These are phyloP conservation scores for Serranus cabrilla DNA, from an alignment of 2,797 vertebrate species.

Conservation along the genomic window DNA sequence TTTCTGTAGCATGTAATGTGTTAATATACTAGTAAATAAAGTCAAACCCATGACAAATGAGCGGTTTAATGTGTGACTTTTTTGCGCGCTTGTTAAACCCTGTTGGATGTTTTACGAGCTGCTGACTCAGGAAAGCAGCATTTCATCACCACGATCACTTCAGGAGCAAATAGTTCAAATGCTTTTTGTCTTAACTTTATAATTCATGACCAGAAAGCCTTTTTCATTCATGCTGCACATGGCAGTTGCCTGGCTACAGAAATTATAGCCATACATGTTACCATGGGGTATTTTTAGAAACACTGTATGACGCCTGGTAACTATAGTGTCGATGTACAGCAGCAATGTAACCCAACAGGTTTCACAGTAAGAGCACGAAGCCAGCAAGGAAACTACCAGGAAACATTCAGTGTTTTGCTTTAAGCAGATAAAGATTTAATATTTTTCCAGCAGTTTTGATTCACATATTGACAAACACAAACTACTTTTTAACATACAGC, in stretches of 20 bases:
- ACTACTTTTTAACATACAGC: too few species aligned
- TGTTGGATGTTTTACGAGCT: too few species aligned
- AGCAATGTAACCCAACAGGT: background rate
- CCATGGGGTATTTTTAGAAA: slow-evolving; percentile 17
- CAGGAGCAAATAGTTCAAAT: background rate
- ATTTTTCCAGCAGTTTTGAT: too few species aligned
- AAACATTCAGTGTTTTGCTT: too few species aligned
- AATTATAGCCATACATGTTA: slow-evolving; percentile 23
- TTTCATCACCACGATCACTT: background rate
- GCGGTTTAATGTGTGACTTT: slow-evolving; percentile 1
- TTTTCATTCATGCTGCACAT: slow-evolving; percentile 33
- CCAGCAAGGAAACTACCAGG: too few species aligned
- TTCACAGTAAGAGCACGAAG: background rate
- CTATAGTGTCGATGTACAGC: slow-evolving; percentile 5
- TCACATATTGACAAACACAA: too few species aligned
- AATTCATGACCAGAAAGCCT: background rate
- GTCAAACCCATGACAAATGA: slow-evolving; percentile 86
- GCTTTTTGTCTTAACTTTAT: background rate
- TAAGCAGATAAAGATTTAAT: too few species aligned
- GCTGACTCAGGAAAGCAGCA: background rate
- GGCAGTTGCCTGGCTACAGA: slow-evolving; percentile 40
- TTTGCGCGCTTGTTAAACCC: background rate
- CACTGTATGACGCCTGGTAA: background rate
- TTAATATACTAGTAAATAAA: slow-evolving; percentile 98
- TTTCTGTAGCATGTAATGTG: slow-evolving; percentile 98